Base-by-base conservation (phyloP, 2,113 vertebrate genomes). In the Vulpes vulpes region DNA sequence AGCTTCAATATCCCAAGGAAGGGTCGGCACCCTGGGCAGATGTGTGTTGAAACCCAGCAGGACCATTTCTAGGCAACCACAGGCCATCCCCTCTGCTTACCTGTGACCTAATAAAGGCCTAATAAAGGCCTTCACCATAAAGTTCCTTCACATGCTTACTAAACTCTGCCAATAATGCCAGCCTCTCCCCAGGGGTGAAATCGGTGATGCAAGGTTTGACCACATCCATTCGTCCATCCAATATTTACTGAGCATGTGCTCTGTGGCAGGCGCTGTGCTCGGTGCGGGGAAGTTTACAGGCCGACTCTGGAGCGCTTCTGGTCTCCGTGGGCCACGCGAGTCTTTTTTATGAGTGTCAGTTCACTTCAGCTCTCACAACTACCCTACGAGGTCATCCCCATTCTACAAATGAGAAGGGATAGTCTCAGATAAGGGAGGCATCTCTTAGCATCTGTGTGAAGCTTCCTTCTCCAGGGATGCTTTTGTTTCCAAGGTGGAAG, bases 311-410 rank as follows among this genome's bases (percentile, higher is more conserved):
- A 76, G 59, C 2, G 12, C 30, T 53, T 10, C 19, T 25, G 0
- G 0, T 30, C 3, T 57, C 38, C 55, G 23, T 5, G 1, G 0
- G 15, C 27, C 23, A 5, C 2, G 25, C 19, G 32, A 60, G 32
- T 16, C 79, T 32, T 25, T 62, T 17, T 5, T 43, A n/a, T 17
- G 32, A 71, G 90, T 69, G 25, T 5, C 6, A 16, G 78, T 23
- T n/a, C 35, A 2, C 43, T 55, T 25, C 25, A 1, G 15, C 8
- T 71, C 20, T 93, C 62, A 25, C 5, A 16, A 55, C 35, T 60
- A 22, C 53, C 67, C 67, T 16, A 12, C 30, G 32, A 14, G 5
- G 53, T 49, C 38, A 84, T 10, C 30, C 49, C 57, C 30, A 65
- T 87, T 86, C 60, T 35, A 80, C 51, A 67, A 64, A 51, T n/a